These are phyloP conservation scores for Drosophila prolongata DNA, from an alignment of 2,888 invertebrate species.

Conservation along the genomic window DNA sequence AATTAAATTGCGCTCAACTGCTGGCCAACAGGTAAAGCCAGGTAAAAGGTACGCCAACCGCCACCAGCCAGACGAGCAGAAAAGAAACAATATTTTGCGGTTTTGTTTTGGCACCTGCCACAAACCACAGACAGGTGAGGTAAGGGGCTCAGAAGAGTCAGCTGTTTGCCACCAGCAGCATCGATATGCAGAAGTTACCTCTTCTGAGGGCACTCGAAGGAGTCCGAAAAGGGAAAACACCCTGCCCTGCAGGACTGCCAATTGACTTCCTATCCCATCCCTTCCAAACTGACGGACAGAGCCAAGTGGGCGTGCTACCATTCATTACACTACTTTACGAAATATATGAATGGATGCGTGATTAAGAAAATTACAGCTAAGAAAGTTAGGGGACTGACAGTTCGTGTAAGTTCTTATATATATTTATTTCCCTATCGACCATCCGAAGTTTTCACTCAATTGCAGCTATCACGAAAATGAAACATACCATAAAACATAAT, in stretches of 20 bases:
- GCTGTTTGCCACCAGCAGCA: constrained; percentile 50
- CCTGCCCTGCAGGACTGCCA: neutral
- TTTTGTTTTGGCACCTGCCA: constrained; percentile 73
- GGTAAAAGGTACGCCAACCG: constrained; percentile 12
- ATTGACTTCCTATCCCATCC: constrained; percentile 14
- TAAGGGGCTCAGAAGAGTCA: constrained; percentile 45
- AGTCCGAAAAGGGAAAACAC: constrained; percentile 6
- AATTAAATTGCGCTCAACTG: constrained; percentile 68
- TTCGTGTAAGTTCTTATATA: too few species aligned
- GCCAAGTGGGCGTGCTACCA: constrained; percentile 52
- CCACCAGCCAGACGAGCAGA: constrained; percentile 4
- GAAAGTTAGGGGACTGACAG: too few species aligned
- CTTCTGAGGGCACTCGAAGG: neutral
- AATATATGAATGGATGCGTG: constrained; percentile 9
- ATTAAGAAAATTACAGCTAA: neutral
- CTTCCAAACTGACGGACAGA: neutral
- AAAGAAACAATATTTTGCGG: constrained; percentile 56
- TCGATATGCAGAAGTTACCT: constrained; percentile 45
- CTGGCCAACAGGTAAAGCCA: constrained; percentile 44
- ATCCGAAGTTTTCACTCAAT: too few species aligned
- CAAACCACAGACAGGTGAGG: constrained; percentile 42
- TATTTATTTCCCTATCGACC: too few species aligned
- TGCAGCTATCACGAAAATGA: too few species aligned
- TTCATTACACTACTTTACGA: constrained; percentile 50
- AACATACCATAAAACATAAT: too few species aligned